Evolutionary conservation across 2,113 vertebrate genomes (phyloP).

Genomic region (Phylloscopus whistleri): DNA sequence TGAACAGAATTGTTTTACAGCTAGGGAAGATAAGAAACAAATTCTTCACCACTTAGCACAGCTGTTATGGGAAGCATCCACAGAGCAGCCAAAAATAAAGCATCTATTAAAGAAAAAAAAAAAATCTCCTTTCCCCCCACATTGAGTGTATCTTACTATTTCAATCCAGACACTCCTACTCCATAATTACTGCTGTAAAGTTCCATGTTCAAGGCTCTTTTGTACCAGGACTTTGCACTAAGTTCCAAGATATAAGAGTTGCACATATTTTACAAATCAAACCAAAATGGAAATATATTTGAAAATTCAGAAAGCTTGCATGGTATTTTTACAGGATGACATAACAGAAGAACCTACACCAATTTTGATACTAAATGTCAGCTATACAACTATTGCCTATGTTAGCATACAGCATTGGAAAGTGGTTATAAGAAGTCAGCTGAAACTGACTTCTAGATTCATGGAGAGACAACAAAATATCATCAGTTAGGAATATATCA

Average conservation of each 20-base stretch:
- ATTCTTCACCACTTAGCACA: not conserved
- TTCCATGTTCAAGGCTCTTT: not conserved
- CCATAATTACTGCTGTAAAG: not conserved
- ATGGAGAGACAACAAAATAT: not conserved
- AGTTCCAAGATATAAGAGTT: not conserved
- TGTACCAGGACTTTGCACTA: not conserved
- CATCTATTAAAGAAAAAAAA: not conserved
- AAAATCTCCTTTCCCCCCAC: not conserved
- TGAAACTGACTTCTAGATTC: not conserved
- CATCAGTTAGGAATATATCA: not conserved
- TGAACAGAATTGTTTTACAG: not conserved
- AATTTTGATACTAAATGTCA: not conserved
- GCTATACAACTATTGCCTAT: not conserved
- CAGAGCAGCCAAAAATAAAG: not conserved
- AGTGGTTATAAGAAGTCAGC: not conserved
- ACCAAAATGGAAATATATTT: not conserved
- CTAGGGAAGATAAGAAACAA: not conserved
- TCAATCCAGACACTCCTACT: not conserved
- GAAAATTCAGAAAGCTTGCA: not conserved
- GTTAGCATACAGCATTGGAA: not conserved
- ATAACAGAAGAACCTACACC: not conserved
- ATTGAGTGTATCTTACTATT: not conserved
- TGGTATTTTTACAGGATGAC: not conserved
- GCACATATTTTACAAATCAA: not conserved
- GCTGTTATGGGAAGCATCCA: accelerated